Percentiles rank a stretch among this genome's conserved stretches.
Conservation (phyloP, 2,113 vertebrate species). For the Scolopax mira region DNA sequence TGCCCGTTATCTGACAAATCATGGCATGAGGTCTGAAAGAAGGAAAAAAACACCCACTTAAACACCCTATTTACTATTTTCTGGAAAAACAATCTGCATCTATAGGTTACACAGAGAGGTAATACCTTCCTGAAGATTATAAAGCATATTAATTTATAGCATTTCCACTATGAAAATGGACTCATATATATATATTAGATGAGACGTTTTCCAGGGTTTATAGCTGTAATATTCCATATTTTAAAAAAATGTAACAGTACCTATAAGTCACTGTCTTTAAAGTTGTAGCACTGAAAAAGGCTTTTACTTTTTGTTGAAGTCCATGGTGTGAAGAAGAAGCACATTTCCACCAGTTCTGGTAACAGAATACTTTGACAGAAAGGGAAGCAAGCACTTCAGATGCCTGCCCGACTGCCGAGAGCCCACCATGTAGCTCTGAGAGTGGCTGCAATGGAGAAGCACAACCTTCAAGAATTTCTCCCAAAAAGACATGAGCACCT, state of each 20-base stretch:
- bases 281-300: not conserved
- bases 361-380: not conserved
- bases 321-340: not conserved
- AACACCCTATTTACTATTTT: not conserved
- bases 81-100: not conserved
- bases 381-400: not conserved
- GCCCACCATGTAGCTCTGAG: not conserved
- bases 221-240: not conserved
- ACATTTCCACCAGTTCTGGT: not conserved
- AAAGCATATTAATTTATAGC: not conserved
- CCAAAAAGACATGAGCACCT: not conserved
- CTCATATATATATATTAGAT: not conserved
- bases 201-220: not conserved
- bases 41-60: not conserved
- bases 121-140: not conserved
- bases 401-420: accelerated
- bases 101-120: not conserved
- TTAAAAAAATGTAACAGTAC: not conserved
- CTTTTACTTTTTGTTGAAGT: not conserved
- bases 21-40: not conserved
- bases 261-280: not conserved
- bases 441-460: accelerated
- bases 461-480: accelerated
- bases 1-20: not conserved
- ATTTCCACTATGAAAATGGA: not conserved